Conservation (phyloP, 2,888 invertebrate species). For the Nomada ruficornis region DNA sequence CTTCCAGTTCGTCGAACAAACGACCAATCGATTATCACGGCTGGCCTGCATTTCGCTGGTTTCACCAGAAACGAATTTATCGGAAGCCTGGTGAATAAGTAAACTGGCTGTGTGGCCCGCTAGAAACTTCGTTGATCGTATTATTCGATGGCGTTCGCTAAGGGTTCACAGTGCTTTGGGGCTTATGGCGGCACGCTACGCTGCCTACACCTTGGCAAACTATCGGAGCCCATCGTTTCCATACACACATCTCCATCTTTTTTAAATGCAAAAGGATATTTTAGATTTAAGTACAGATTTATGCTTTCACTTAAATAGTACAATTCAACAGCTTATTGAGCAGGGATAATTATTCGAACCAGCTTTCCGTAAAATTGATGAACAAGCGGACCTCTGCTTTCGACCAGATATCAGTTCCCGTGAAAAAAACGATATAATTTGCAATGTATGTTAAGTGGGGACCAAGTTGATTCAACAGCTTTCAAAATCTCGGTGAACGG, state of each 20-base stretch:
- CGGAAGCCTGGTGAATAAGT: conserved; percentile 42
- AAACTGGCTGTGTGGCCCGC: conserved; percentile 35
- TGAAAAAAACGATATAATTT: background rate
- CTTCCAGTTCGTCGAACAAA: conserved; percentile 66
- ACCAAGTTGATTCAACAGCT: background rate
- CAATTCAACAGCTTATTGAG: background rate
- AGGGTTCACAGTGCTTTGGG: background rate
- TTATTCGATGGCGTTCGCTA: conserved; percentile 20
- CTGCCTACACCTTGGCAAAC: background rate
- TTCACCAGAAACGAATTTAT: conserved; percentile 55
- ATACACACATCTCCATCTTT: too few species aligned
- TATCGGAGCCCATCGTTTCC: too few species aligned
- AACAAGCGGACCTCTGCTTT: background rate
- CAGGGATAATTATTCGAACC: background rate
- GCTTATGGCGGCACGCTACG: background rate
- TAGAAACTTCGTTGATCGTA: conserved; percentile 35
- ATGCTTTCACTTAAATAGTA: background rate
- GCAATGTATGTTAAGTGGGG: background rate
- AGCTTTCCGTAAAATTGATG: background rate
- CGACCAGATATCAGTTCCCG: background rate
- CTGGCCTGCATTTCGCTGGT: conserved; percentile 29
- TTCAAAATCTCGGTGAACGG: conserved; percentile 7
- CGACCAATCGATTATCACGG: conserved; percentile 61
- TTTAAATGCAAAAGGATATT: too few species aligned
- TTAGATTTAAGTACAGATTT: background rate